Percentiles rank a stretch among this genome's conserved stretches.
Evolutionary conservation across 2,113 vertebrate genomes (phyloP).

Genomic region (Catharus fuscescens): DNA sequence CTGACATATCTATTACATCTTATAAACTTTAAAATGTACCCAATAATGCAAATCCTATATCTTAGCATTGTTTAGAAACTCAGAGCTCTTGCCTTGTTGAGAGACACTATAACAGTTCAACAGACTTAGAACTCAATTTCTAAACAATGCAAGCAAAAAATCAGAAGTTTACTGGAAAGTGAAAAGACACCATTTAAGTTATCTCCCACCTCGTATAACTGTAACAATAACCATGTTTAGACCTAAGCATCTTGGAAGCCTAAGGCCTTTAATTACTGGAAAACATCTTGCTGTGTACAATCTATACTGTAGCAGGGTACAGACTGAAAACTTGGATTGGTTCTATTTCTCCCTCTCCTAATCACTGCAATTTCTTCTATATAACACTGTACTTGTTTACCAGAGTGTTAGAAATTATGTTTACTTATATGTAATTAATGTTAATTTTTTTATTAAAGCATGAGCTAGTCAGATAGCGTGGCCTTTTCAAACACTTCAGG

Average conservation of each 20-base stretch:
- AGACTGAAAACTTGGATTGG: background rate
- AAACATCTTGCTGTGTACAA: background rate
- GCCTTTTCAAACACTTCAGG: background rate
- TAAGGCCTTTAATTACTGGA: background rate
- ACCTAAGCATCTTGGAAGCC: background rate
- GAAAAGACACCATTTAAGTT: background rate
- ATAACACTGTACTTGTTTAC: background rate
- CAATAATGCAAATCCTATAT: background rate
- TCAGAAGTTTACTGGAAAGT: background rate
- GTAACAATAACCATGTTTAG: background rate
- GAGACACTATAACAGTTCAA: background rate
- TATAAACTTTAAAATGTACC: background rate
- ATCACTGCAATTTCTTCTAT: background rate
- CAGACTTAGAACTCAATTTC: background rate
- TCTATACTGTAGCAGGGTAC: background rate
- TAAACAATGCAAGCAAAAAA: background rate
- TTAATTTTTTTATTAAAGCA: background rate
- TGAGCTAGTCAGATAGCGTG: background rate
- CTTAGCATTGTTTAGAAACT: background rate
- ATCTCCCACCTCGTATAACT: background rate
- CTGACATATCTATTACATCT: background rate
- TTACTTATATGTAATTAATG: background rate
- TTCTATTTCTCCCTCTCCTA: background rate
- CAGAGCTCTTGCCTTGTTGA: background rate
- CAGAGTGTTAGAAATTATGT: background rate